Conservation (phyloP, 2,113 vertebrate genomes). For the Cranoglanis bouderius region DNA sequence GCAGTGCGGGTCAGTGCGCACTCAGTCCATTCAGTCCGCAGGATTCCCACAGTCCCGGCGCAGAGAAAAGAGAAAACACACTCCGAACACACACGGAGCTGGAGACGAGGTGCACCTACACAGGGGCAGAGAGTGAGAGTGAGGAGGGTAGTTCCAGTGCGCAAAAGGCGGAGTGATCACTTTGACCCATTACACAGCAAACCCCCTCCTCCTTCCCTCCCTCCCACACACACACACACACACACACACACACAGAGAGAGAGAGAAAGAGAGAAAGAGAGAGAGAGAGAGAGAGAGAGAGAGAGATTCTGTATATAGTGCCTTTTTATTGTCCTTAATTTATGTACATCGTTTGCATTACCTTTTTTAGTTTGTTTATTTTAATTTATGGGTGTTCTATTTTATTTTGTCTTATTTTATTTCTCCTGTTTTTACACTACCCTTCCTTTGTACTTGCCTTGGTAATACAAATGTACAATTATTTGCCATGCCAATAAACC, state of each 20-base stretch:
- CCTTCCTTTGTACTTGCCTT: too few relatives aligned
- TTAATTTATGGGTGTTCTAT: too few relatives aligned
- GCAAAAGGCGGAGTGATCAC: constrained; percentile 13
- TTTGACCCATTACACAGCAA: constrained; percentile 10
- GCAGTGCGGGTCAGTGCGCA: constrained; percentile 1
- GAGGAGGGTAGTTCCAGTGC: background rate
- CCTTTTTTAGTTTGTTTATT: too few relatives aligned
- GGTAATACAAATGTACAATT: too few relatives aligned
- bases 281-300: background rate
- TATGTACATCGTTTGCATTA: too few relatives aligned
- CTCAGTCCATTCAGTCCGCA: background rate
- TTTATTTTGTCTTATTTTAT: too few relatives aligned
- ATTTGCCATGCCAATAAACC: too few relatives aligned
- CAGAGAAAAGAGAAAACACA: background rate
- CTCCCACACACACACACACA: background rate
- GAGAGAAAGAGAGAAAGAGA: background rate
- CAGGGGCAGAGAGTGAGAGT: background rate
- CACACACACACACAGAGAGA: background rate
- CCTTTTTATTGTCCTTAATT: too few relatives aligned
- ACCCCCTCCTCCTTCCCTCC: background rate
- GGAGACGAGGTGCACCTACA: background rate
- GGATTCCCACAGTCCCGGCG: background rate
- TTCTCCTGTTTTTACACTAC: too few relatives aligned
- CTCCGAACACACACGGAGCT: background rate
- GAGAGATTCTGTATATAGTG: background rate